Evolutionary conservation across 35 echinoderm and acorn worm genomes (phyloP), one percentile per base, ranked within the genome.

Genomic region (Heliocidaris erythrogramma): DNA sequence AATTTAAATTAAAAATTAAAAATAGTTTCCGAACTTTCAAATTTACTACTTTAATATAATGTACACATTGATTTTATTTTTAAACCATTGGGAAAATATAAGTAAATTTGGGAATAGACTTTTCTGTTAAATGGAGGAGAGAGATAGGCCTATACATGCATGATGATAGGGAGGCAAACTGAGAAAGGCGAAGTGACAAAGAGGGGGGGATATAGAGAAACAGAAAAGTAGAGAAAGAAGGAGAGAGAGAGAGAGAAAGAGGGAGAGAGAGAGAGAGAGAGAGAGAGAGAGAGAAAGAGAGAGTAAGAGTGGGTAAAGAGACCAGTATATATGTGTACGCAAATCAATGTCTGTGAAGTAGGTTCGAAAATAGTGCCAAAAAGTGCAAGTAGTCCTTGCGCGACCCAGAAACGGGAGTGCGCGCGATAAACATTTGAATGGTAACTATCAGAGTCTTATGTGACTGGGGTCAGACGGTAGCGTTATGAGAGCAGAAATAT

Each of bases 361-460:
- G 87, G 87, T 89, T 89, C 87, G 87, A 89, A 89, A 89, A 89
- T 89, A 89, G 87, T 48, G 87, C 87, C 47, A 14, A 48, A 89
- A 89, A 89, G 87, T 89, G 87, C 87, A 89, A 78, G 87, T 89
- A 89, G 87, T 89, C 87, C 87, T 89, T 89, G 87, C 87, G 18
- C 87, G 87, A 89, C 87, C 87, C 87, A 89, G 87, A 89, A 89
- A 89, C 87, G 87, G 17, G 47, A 89, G 87, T 47, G 87, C 47
- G 31, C 31, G 87, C 87, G 87, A 89, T 89, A 89, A 89, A 89
- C 87, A 89, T 89, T 89, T 89, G 87, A 89, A 32, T 89, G 87
- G 87, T 89, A 89, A 24, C 87, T n/a, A 89, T 89, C 87, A 89
- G 87, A 31, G 87, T 89, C 87, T 32, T 42, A 18, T 32, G 87